Evolutionary conservation across 2,888 invertebrate genomes (phyloP), one percentile per base, ranked within the genome.

Genomic region (Polydrusus pterygomalis): DNA sequence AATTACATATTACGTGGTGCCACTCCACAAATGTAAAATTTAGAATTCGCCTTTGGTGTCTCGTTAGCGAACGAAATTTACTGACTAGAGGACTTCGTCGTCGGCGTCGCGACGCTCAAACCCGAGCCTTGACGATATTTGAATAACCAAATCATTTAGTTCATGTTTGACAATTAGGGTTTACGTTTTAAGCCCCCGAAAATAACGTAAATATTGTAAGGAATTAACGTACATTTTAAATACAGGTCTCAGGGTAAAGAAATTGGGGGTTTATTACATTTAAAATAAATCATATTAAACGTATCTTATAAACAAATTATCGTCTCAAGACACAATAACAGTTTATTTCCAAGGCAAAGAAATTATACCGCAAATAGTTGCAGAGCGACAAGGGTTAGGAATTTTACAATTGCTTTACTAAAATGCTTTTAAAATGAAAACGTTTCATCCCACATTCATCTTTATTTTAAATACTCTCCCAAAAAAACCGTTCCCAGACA

Each of bases 101-200:
- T 47, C n/a, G 25, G 34, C 40, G 51, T 54, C 56, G 25, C 69
- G 74, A 30, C 17, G 15, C 49, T 40, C 60, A 60, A 47, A 45
- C 25, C 63, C 20, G 15, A 63, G 25, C 25, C 11, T 20, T 25
- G 60, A 54, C 74, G 74, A 58, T 74, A 74, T 74, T 74, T 74
- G 74, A 69, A 74, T 74, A 74, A 69, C 69, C 62, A 70, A 74
- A 74, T 74, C 69, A 70, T 64, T 74, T 54, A 74, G 62, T 74
- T 51, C 56, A 56, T 74, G 74, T 74, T 74, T 74, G 74, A 74
- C 74, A 74, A 74, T 68, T 74, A 74, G 45, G 47, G 47, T 15
- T 38, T 13, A n/a, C 7, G 25, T n/a, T n/a, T n/a, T n/a, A n/a
- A 18, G 8, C 13, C 30, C 17, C 34, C 5, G n/a, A 38, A 60